phyloP scores from a whole-genome alignment of 2,888 invertebrate genomes.

The Caenorhabditis wallacei region DNA sequence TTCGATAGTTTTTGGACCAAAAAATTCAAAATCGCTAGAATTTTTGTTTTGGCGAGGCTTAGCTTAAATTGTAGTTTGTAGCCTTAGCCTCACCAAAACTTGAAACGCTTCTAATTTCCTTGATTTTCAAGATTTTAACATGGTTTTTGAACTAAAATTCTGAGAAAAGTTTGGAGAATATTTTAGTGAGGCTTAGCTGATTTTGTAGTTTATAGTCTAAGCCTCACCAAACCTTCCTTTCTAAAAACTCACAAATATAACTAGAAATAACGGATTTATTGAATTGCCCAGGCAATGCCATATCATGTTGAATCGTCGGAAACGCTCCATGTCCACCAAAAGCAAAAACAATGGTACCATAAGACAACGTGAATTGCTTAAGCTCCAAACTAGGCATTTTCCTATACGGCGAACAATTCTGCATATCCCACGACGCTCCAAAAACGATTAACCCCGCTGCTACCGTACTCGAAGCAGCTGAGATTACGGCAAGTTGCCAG shows the following conservation, averaged over 20 bases:
- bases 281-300: slow-evolving; percentile 86
- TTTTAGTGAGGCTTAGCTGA: too few species aligned
- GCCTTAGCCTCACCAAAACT: slow-evolving; percentile 5
- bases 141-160: slow-evolving; percentile 5
- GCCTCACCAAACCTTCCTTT: not conserved
- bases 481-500: slow-evolving; percentile 65
- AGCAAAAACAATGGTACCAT: slow-evolving; percentile 85
- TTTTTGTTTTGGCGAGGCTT: too few species aligned
- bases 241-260: slow-evolving; percentile 63
- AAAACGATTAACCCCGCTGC: slow-evolving; percentile 62
- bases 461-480: slow-evolving; percentile 57
- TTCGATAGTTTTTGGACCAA: not conserved
- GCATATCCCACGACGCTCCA: slow-evolving; percentile 58
- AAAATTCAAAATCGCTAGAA: not conserved
- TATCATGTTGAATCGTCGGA: slow-evolving; percentile 93
- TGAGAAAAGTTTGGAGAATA: too few species aligned
- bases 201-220: too few species aligned
- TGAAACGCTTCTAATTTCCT: not conserved
- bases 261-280: slow-evolving; percentile 65
- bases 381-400: slow-evolving; percentile 85
- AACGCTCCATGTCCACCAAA: slow-evolving; percentile 88
- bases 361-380: slow-evolving; percentile 87
- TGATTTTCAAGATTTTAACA: not conserved
- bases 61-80: not conserved
- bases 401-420: slow-evolving; percentile 38